Conservation (phyloP, 2,888 invertebrate species). For the Epinotia demarniana region DNA sequence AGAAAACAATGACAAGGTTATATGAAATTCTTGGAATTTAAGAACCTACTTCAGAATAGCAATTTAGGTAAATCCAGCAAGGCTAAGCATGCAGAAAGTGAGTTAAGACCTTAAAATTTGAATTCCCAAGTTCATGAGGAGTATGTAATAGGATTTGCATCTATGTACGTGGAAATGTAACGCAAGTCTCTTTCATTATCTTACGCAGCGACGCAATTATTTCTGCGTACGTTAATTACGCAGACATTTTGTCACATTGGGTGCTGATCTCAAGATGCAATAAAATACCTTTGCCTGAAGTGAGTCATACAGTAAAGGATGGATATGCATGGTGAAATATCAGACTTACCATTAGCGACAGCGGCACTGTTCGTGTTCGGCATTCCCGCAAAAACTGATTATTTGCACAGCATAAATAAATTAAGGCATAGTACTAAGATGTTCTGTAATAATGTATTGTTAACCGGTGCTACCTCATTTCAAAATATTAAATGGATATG, state of each 20-base stretch:
- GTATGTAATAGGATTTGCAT: background rate
- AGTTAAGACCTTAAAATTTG: background rate
- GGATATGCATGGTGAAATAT: slow-evolving; percentile 43
- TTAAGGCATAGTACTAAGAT: slow-evolving; percentile 80
- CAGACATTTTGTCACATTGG: slow-evolving; percentile 16
- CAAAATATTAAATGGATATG: slow-evolving; percentile 59
- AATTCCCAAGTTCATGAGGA: slow-evolving; percentile 21
- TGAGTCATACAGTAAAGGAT: slow-evolving; percentile 42
- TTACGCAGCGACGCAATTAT: slow-evolving; percentile 22
- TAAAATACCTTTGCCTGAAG: slow-evolving; percentile 4
- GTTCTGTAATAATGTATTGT: slow-evolving; percentile 59
- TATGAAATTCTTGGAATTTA: slow-evolving; percentile 40
- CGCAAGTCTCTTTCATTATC: slow-evolving; percentile 29
- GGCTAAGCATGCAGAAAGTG: background rate
- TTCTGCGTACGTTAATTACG: slow-evolving; percentile 15
- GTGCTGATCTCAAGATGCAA: background rate
- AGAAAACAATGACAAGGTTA: slow-evolving; percentile 49
- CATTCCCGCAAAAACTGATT: slow-evolving; percentile 72
- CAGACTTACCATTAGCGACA: slow-evolving; percentile 77
- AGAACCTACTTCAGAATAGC: background rate
- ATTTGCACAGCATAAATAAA: slow-evolving; percentile 67
- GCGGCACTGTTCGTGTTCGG: slow-evolving; percentile 77
- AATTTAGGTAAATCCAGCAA: background rate
- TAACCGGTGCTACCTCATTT: slow-evolving; percentile 78
- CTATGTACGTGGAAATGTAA: slow-evolving; percentile 18